Evolutionary conservation across 2,113 vertebrate genomes (phyloP).

Genomic region (Hyaena hyaena): DNA sequence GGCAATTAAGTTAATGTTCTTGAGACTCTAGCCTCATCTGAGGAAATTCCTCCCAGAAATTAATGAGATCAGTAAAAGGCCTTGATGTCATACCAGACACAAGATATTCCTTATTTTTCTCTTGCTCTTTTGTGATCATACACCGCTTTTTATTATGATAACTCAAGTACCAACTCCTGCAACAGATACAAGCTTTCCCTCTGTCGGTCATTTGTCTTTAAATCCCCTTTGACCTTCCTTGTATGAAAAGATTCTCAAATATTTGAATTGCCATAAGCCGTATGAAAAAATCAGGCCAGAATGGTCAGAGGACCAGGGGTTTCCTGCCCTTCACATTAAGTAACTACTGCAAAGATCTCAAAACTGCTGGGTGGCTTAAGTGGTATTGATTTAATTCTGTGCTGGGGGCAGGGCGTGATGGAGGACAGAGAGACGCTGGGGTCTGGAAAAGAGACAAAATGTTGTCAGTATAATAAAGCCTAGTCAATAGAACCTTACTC

Average conservation of each 20-base stretch:
- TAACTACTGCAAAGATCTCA: conserved; percentile 47
- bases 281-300: conserved; percentile 45
- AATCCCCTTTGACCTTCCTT: conserved; percentile 40
- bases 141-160: not conserved
- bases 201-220: conserved; percentile 1
- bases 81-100: not conserved
- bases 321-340: conserved; percentile 44
- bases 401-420: not conserved
- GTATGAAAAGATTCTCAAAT: conserved; percentile 51
- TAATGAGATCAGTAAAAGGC: conserved; percentile 49
- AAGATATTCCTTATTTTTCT: conserved; percentile 12
- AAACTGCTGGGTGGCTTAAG: conserved; percentile 10
- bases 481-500: not conserved
- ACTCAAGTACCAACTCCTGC: not conserved
- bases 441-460: not conserved
- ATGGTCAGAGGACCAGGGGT: not conserved
- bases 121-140: conserved; percentile 38
- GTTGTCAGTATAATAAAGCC: not conserved
- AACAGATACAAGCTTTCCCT: not conserved
- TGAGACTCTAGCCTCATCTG: not conserved
- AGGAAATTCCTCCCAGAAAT: conserved; percentile 36
- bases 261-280: conserved; percentile 48
- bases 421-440: not conserved
- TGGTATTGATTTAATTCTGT: conserved; percentile 32
- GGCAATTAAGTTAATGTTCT: not conserved